Evolutionary conservation across 2,797 vertebrate genomes (phyloP).

Genomic region (Denticeps clupeoides): DNA sequence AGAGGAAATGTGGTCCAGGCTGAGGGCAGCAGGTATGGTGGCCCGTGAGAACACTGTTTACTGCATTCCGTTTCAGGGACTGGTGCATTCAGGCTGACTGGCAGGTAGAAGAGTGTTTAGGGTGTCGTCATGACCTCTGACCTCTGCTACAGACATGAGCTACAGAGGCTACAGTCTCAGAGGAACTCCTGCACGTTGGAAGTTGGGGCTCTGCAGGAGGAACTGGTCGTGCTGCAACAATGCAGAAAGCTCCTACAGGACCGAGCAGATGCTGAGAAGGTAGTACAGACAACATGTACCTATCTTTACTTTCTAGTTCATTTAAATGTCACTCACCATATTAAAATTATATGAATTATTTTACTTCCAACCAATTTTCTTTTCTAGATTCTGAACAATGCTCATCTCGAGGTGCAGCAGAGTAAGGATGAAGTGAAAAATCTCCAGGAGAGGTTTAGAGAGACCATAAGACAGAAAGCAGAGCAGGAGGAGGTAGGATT

Average conservation of each 20-base stretch:
- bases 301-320: neutral
- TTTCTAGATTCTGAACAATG: constrained; percentile 56
- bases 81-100: no score
- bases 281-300: constrained; percentile 11
- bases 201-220: constrained; percentile 31
- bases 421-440: constrained; percentile 37
- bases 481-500: constrained; percentile 43
- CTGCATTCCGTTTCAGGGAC: no score
- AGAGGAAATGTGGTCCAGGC: constrained; percentile 32
- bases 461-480: constrained; percentile 29
- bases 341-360: neutral
- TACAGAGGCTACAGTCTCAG: constrained; percentile 33
- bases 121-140: neutral
- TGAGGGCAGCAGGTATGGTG: constrained; percentile 44
- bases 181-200: constrained; percentile 33
- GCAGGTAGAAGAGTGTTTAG: neutral
- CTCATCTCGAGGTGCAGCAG: constrained; percentile 48
- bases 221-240: constrained; percentile 18
- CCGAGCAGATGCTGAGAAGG: constrained; percentile 15
- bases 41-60: neutral
- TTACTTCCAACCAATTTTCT: constrained; percentile 5
- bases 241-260: constrained; percentile 20
- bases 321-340: constrained; percentile 2
- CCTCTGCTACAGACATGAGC: constrained; percentile 39
- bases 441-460: constrained; percentile 40